Evolutionary conservation across 2,888 invertebrate genomes (phyloP).

Genomic region (Monoplex corrugatus): DNA sequence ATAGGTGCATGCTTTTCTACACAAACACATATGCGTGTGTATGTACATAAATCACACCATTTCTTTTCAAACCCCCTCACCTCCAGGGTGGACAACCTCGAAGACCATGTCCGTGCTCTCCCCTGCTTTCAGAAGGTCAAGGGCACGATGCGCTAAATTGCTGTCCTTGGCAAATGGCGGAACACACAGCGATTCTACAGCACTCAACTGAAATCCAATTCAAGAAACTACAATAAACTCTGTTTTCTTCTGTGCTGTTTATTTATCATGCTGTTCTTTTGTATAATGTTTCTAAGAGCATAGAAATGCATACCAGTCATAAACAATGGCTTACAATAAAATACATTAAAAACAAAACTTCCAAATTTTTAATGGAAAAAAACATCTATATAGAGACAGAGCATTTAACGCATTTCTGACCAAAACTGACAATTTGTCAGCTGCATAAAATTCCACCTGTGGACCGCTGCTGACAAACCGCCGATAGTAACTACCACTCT

Average conservation of each 20-base stretch:
- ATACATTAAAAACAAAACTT: too few species aligned
- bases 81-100: conserved; percentile 83
- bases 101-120: conserved; percentile 87
- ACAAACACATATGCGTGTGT: background rate
- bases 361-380: too few species aligned
- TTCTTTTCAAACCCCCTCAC: conserved; percentile 67
- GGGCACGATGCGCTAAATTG: conserved; percentile 84
- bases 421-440: too few species aligned
- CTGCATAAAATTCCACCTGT: too few species aligned
- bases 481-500: too few species aligned
- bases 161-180: conserved; percentile 85
- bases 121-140: conserved; percentile 84
- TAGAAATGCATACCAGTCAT: too few species aligned
- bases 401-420: too few species aligned
- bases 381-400: too few species aligned
- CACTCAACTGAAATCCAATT: conserved; percentile 83
- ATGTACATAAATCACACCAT: background rate
- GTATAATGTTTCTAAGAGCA: too few species aligned
- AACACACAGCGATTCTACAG: conserved; percentile 86
- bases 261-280: too few species aligned
- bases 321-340: too few species aligned
- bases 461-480: too few species aligned
- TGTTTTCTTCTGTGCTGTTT: background rate
- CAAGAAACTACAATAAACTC: background rate
- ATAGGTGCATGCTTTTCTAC: background rate